Percentiles rank a stretch among this genome's conserved stretches.
Conservation (phyloP, 2,113 vertebrate species). For the Callocephalon fimbriatum region DNA sequence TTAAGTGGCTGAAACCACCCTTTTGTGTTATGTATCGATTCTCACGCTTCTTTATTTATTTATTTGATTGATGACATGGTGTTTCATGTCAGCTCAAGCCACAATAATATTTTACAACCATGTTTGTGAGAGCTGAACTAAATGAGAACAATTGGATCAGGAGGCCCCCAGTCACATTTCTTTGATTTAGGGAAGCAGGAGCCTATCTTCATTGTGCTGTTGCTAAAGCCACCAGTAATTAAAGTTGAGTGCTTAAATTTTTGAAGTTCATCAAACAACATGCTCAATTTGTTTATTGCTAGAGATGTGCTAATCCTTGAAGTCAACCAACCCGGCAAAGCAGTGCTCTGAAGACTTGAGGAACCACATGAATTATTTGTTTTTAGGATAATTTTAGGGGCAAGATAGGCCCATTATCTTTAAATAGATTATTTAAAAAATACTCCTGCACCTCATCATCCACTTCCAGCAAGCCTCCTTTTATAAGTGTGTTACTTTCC, state of each 20-base stretch:
- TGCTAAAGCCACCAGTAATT: constrained; percentile 86
- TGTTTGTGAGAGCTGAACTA: constrained; percentile 70
- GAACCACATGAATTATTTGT: background rate
- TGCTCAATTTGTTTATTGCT: constrained; percentile 76
- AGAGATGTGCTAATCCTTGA: constrained; percentile 44
- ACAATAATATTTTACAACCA: constrained; percentile 70
- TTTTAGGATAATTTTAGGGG: background rate
- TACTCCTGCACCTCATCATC: too few species aligned
- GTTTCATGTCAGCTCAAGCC: constrained; percentile 68
- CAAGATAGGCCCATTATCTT: background rate
- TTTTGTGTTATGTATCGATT: constrained; percentile 70
- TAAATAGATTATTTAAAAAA: background rate
- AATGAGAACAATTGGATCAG: constrained; percentile 83
- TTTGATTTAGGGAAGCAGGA: constrained; percentile 73
- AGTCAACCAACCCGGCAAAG: constrained; percentile 7
- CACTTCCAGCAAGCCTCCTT: too few species aligned
- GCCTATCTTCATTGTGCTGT: constrained; percentile 78
- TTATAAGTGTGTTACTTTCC: too few species aligned
- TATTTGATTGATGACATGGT: constrained; percentile 69
- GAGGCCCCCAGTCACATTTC: constrained; percentile 78
- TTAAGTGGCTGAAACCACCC: constrained; percentile 20
- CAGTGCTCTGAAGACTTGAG: background rate
- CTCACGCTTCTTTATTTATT: constrained; percentile 30
- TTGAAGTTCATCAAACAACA: constrained; percentile 84
- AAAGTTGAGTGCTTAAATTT: constrained; percentile 88